Evolutionary conservation across 2,797 vertebrate species (phyloP).

Genomic region (Dromococcyx pavoninus): DNA sequence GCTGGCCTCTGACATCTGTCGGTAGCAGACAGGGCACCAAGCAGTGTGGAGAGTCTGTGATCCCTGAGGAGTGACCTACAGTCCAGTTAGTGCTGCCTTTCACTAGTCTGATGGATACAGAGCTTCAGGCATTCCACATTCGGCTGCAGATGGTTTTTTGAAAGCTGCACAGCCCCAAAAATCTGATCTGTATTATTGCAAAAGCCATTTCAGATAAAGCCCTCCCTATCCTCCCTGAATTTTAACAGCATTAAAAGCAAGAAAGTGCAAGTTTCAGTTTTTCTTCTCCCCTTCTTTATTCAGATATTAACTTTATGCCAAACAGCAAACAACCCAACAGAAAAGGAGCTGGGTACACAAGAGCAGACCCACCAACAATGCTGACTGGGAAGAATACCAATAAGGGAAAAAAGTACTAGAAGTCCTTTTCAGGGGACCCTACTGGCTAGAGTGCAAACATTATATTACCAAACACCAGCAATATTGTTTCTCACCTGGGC

Average conservation of each 20-base stretch:
- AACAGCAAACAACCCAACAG: not conserved
- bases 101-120: not conserved
- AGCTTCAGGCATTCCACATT: not conserved
- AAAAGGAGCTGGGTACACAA: not conserved
- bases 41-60: not conserved
- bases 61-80: not conserved
- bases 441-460: accelerated
- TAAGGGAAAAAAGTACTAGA: accelerated
- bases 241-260: not conserved
- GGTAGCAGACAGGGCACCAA: not conserved
- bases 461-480: not conserved
- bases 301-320: not conserved
- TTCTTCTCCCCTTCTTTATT: not conserved
- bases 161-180: not conserved
- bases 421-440: not conserved
- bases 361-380: not conserved
- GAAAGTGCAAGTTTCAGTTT: not conserved
- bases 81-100: not conserved
- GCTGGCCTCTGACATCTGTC: not conserved
- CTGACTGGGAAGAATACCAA: not conserved
- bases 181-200: not conserved
- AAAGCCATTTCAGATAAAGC: not conserved
- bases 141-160: not conserved
- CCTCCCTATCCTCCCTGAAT: not conserved
- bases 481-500: constrained; percentile 80